Evolutionary conservation across 92 coral and sea anemone genomes (phyloP), one percentile per base, ranked within the genome.

Genomic region (Bergia puertoricense): DNA sequence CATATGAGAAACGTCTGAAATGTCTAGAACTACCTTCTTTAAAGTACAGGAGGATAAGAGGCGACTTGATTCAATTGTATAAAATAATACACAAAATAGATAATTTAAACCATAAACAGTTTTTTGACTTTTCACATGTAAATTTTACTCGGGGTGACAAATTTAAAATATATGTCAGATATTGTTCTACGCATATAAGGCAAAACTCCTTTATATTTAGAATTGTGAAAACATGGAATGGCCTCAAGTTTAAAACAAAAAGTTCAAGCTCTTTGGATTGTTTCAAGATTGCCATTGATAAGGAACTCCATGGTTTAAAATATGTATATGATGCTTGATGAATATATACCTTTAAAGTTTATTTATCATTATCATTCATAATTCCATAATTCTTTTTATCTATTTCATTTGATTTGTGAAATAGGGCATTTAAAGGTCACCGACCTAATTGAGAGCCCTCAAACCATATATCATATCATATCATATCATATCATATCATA

Each of bases 391-490:
- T 30, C 30, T 72, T 72, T 22, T 72, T 22, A 72, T n/a, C 0
- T 22, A 72, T 72, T 72, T 0, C 40, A 72, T n/a, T 72, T 72
- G 40, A 72, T 22, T 72, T 72, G 76, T 72, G 40, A 72, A 72
- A 72, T 1, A 72, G 76, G 76, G 76, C 76, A 72, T 72, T 72
- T 72, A 72, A 72, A 72, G 76, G 76, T 72, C 76, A 22, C 13
- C 39, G 76, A 72, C 76, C 76, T 72, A 72, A 72, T 72, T 72
- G 76, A 72, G 76, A 72, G 76, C 76, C 76, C 76, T 72, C 39
- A 72, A 72, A 72, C 76, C 76, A 72, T 72, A 72, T 72, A 72
- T 72, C 76, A 72, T 72, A 72, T 72, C 76, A 72, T 72, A 72
- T 72, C 76, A 6, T 72, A 72, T 72, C 76, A 72, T 30, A 30